Base-by-base conservation (phyloP, 2,797 vertebrate genomes). In the Coccyzus lansbergi region DNA sequence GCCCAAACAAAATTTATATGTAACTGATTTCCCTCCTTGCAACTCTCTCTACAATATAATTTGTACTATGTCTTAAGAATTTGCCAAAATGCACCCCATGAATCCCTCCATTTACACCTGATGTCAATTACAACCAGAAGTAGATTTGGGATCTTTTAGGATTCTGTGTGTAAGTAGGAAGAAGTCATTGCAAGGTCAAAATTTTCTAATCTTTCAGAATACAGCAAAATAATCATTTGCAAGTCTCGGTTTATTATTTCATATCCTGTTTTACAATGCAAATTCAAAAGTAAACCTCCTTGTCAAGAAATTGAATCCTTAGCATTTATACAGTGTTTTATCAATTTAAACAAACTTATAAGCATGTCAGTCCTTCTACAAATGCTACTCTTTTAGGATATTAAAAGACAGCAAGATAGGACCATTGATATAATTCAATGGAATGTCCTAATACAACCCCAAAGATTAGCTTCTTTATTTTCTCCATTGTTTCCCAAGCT, bases 141-240 rank as follows among this genome's bases (percentile, higher is more conserved):
- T 19, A 21, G 44, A 63, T 65, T 29, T 63, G 44, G 72, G 19
- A 69, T 7, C 4, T 72, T 78, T 86, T 38, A 88, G 33, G 38
- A 60, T 69, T 85, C 12, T 1, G 2, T 21, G 26, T 59, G 14
- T 72, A 84, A 86, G 42, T 1, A 92, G 14, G 36, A 89, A 40
- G 28, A 89, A 72, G 40, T 42, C 4, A 44, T 21, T 67, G 8
- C 26, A 83, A 89, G 38, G 55, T 67, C 40, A 86, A 81, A 38
- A 58, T 79, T 89, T 95, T 83, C 21, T 64, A 49, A 76, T 92
- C 24, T 83, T 92, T 86, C 44, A 70, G 63, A 90, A 93, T 70
- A 49, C 4, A 74, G 7, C 10, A 92, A 79, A 90, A 76, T 74
- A 83, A 58, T 86, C 56, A 44, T 51, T 91, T 51, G 15, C 10